Conservation (phyloP, 2,888 invertebrate species). For the Rhorus exstirpatorius region DNA sequence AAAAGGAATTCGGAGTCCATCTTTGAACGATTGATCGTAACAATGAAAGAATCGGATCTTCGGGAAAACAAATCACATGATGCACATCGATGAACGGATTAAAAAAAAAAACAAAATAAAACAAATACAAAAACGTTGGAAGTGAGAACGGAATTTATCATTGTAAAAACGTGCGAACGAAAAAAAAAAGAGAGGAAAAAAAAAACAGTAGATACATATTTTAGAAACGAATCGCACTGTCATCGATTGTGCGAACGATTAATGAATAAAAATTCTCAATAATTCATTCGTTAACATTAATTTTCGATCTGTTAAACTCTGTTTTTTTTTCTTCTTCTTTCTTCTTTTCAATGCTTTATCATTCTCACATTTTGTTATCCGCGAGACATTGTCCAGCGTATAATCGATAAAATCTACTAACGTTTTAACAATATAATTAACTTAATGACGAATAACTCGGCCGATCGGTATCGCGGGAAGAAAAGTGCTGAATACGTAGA, state of each 20-base stretch:
- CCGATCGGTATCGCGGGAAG: constrained; percentile 61
- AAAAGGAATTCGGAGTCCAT: too few species aligned
- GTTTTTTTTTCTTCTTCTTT: constrained; percentile 16
- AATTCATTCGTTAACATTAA: neutral
- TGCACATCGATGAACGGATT: too few species aligned
- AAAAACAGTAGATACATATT: too few species aligned
- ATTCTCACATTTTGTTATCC: constrained; percentile 51
- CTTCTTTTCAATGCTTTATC: constrained; percentile 6
- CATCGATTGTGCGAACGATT: constrained; percentile 47
- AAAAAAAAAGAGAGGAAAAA: constrained; percentile 24
- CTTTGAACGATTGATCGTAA: too few species aligned
- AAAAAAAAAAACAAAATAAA: too few species aligned
- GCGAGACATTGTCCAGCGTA: constrained; percentile 50
- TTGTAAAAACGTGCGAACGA: constrained; percentile 7
- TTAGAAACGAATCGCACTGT: constrained; percentile 29
- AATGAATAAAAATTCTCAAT: constrained; percentile 30
- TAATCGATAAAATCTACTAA: constrained; percentile 72
- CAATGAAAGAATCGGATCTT: too few species aligned
- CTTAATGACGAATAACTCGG: constrained; percentile 59
- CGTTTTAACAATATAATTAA: constrained; percentile 69
- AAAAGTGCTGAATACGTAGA: constrained; percentile 72
- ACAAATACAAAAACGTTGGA: too few species aligned
- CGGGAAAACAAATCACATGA: too few species aligned
- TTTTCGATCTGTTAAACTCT: neutral
- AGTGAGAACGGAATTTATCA: constrained; percentile 1